phyloP scores from a whole-genome alignment of 2,113 vertebrate genomes.

The Anolis carolinensis region DNA sequence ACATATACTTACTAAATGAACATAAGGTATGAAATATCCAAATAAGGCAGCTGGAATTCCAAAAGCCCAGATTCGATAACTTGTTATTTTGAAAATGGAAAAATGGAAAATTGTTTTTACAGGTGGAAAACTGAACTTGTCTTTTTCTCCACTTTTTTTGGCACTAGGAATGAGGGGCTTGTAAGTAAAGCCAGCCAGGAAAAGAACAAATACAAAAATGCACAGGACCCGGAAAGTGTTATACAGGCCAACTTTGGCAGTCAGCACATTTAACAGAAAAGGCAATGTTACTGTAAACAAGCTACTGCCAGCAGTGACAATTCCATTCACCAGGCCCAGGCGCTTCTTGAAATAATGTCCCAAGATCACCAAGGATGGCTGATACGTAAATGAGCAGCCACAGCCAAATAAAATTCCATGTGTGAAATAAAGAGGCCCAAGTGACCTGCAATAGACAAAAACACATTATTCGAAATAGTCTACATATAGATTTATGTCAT shows the following conservation, averaged over 20 bases:
- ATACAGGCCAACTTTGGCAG: conserved; percentile 70
- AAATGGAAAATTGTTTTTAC: conserved; percentile 84
- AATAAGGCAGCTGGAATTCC: conserved; percentile 94
- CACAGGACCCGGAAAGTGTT: conserved; percentile 86
- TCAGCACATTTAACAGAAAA: conserved; percentile 78
- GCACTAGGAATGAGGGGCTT: conserved; percentile 77
- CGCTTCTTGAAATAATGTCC: conserved; percentile 97
- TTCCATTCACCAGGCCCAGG: conserved; percentile 93
- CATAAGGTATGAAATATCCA: conserved; percentile 97
- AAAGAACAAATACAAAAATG: conserved; percentile 87
- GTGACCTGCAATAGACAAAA: conserved; percentile 76
- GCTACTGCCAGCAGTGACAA: conserved; percentile 96
- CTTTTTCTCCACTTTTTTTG: conserved; percentile 64
- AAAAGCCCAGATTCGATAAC: conserved; percentile 93
- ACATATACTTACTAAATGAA: conserved; percentile 89
- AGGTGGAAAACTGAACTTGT: conserved; percentile 65
- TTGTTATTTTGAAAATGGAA: conserved; percentile 88
- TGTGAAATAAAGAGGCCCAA: conserved; percentile 92
- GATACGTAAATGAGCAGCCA: conserved; percentile 96
- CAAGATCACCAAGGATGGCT: conserved; percentile 95
- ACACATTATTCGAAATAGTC: neutral
- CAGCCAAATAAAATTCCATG: conserved; percentile 93
- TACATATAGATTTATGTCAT: neutral
- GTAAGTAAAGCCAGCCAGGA: conserved; percentile 92
- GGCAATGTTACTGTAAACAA: conserved; percentile 91